phyloP scores from a whole-genome alignment of 2,113 vertebrate genomes.

The Himantopus leucocephalus region DNA sequence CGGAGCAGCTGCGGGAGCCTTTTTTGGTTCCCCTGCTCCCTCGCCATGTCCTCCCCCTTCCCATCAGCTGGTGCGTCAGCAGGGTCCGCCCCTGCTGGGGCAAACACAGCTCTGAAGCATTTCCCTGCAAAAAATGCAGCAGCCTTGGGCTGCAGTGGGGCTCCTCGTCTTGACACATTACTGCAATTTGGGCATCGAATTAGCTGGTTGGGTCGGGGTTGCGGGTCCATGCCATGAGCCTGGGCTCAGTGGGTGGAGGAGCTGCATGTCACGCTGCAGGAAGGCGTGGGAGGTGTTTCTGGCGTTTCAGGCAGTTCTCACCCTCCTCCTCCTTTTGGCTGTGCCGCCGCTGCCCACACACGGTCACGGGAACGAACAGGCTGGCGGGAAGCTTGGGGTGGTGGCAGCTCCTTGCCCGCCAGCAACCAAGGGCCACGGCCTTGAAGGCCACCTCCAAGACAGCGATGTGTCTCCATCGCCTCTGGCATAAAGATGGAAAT shows the following conservation, averaged over 20 bases:
- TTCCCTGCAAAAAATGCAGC: neutral
- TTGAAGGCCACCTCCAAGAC: neutral
- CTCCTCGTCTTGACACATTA: fast-evolving
- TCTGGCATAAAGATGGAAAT: neutral
- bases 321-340: neutral
- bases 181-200: neutral
- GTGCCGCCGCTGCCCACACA: neutral
- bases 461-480: fast-evolving
- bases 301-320: neutral
- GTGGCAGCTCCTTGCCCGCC: neutral
- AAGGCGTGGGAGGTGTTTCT: neutral
- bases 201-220: fast-evolving
- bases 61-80: neutral
- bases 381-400: neutral
- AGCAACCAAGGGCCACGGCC: fast-evolving
- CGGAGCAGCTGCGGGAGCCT: neutral
- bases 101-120: neutral
- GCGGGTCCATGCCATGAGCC: neutral
- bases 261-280: neutral
- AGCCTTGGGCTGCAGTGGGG: neutral
- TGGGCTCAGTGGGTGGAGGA: neutral
- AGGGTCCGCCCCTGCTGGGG: neutral
- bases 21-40: neutral
- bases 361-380: neutral
- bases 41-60: neutral